Conservation (phyloP, 1,140 invertebrate species). For the Trichonephila inaurata region DNA sequence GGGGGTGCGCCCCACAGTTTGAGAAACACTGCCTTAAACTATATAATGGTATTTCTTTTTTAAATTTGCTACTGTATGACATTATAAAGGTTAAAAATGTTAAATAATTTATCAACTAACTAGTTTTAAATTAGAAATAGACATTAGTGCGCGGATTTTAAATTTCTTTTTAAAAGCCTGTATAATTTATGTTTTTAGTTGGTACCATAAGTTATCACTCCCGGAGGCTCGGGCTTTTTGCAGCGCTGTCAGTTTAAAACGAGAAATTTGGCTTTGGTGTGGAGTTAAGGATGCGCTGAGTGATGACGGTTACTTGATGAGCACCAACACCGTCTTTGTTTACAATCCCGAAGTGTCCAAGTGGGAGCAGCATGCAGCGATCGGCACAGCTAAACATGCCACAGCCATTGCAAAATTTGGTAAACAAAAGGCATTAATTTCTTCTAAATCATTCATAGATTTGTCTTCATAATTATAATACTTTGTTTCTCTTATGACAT, state of each 20-base stretch:
- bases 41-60: no score
- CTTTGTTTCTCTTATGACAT: no score
- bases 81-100: no score
- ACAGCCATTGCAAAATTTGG: constrained; percentile 60
- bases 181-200: constrained; percentile 33
- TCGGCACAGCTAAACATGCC: constrained; percentile 56
- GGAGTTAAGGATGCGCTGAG: constrained; percentile 42
- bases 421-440: not conserved
- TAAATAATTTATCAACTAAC: no score
- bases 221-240: constrained; percentile 52
- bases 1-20: no score
- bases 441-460: no score
- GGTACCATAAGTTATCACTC: constrained; percentile 38
- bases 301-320: constrained; percentile 44
- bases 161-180: not conserved
- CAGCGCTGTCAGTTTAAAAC: constrained; percentile 41
- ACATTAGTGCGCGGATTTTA: no score
- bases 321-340: constrained; percentile 61
- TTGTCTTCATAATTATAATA: no score
- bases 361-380: constrained; percentile 55
- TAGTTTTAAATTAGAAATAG: no score
- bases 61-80: no score
- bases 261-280: constrained; percentile 73
- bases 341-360: constrained; percentile 52
- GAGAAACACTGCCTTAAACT: no score